Conservation (phyloP, 2,797 vertebrate species). For the Hyperoplus lanceolatus region DNA sequence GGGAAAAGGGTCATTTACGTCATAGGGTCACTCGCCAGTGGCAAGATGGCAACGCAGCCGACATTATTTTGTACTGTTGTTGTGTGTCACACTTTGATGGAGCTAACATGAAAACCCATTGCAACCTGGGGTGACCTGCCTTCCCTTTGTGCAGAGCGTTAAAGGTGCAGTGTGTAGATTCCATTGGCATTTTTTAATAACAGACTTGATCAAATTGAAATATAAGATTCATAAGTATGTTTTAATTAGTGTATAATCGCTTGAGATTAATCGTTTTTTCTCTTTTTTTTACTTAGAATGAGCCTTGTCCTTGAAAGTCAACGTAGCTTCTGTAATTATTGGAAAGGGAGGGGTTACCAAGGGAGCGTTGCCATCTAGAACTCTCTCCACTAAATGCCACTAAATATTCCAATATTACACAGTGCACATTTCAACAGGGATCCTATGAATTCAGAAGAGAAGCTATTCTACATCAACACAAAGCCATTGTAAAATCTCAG, state of each 20-base stretch:
- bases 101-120: slow-evolving; percentile 41
- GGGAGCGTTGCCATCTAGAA: no score
- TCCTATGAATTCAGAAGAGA: not conserved
- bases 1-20: slow-evolving; percentile 49
- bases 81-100: slow-evolving; percentile 29
- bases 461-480: not conserved
- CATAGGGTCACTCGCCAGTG: slow-evolving; percentile 57
- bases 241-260: no score
- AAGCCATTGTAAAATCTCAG: not conserved
- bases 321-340: no score
- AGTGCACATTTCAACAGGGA: not conserved
- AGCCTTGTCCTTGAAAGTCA: no score
- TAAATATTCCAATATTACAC: no score
- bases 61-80: slow-evolving; percentile 50
- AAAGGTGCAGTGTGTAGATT: not conserved
- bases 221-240: no score
- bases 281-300: no score
- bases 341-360: no score
- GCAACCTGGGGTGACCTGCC: slow-evolving; percentile 22
- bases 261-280: no score
- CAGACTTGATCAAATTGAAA: no score
- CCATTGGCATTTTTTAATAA: no score
- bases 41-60: slow-evolving; percentile 37
- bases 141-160: slow-evolving; percentile 8
- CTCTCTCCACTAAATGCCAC: no score